Percentiles rank a stretch among this genome's conserved stretches.
Conservation (phyloP, 2,113 vertebrate species). For the Gopherus flavomarginatus region DNA sequence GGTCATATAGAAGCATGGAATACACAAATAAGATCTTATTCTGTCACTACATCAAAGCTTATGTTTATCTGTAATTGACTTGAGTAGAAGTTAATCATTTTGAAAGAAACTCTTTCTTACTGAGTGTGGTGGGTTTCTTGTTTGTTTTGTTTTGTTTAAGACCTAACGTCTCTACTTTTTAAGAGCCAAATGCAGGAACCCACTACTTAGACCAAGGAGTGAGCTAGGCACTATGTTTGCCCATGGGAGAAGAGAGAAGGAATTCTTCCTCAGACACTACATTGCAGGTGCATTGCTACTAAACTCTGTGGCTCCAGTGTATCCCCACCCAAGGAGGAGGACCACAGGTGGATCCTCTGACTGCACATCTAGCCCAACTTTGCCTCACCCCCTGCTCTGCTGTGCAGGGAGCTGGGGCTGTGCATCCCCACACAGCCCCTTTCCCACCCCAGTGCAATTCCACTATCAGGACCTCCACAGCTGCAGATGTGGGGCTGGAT, state of each 20-base stretch:
- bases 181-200: not conserved
- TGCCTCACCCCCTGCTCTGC: not conserved
- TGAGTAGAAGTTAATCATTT: not conserved
- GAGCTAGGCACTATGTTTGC: not conserved
- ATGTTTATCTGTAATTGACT: not conserved
- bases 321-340: not conserved
- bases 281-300: not conserved
- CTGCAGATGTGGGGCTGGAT: not conserved
- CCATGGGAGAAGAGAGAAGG: not conserved
- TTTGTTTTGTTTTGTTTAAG: not conserved
- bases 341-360: not conserved
- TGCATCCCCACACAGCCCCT: accelerated
- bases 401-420: not conserved
- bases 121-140: not conserved
- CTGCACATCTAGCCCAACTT: not conserved
- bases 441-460: not conserved
- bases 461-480: not conserved
- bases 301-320: not conserved
- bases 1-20: not conserved
- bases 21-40: not conserved
- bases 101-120: not conserved
- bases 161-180: not conserved
- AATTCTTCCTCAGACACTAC: not conserved
- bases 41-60: not conserved
- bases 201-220: not conserved